phyloP scores from a whole-genome alignment of 2,888 invertebrate species.

The Nomada hirtipes region DNA sequence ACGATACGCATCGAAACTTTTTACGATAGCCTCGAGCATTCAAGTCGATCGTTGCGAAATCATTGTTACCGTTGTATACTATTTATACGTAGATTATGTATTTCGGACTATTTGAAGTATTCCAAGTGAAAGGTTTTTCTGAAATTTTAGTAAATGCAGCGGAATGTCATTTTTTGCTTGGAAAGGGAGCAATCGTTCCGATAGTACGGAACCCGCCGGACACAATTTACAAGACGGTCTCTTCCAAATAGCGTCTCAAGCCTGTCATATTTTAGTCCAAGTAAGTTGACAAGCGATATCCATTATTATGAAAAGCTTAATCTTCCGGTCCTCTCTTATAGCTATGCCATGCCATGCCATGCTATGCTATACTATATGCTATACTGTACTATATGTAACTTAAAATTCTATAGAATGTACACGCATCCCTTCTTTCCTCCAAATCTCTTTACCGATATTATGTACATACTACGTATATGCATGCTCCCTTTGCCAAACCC shows the following conservation, averaged over 20 bases:
- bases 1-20: too few relatives aligned
- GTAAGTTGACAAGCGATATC: constrained; percentile 83
- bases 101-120: too few relatives aligned
- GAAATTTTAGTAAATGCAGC: constrained; percentile 11
- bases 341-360: too few relatives aligned
- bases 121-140: not conserved
- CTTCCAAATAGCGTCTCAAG: constrained; percentile 92
- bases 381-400: too few relatives aligned
- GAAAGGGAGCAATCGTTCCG: constrained; percentile 72
- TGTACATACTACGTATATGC: too few relatives aligned
- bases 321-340: too few relatives aligned
- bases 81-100: not conserved
- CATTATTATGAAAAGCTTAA: not conserved
- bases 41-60: not conserved
- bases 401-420: too few relatives aligned
- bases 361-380: too few relatives aligned
- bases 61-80: not conserved
- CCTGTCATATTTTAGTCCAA: constrained; percentile 91
- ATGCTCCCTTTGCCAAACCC: too few relatives aligned
- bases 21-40: too few relatives aligned
- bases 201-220: constrained; percentile 67
- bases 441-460: too few relatives aligned
- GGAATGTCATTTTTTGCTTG: constrained; percentile 81
- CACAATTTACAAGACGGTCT: constrained; percentile 90
- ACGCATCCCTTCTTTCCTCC: too few relatives aligned